A percentile compares a stretch with the other conserved stretches of the same genome.
These are phyloP conservation scores for Metridium senile DNA, from an alignment of 92 coral and sea anemone species.

Conservation along the genomic window DNA sequence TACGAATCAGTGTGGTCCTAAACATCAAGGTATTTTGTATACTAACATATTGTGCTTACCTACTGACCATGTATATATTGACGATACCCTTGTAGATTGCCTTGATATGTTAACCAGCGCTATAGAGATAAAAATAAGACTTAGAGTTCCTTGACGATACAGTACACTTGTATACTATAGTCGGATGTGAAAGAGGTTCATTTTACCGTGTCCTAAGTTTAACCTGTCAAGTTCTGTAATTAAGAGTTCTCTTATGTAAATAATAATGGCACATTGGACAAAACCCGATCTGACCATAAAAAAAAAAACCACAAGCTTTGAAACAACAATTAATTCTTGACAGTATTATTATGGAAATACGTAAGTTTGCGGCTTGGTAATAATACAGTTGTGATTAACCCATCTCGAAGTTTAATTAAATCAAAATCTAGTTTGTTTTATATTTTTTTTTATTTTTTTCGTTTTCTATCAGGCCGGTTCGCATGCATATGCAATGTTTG, in stretches of 20 bases:
- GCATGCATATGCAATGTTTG: neutral
- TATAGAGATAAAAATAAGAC: neutral
- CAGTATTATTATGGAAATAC: neutral
- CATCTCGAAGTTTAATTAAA: neutral
- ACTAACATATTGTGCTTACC: neutral
- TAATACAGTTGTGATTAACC: neutral
- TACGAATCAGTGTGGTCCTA: too few relatives aligned
- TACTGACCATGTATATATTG: too few relatives aligned
- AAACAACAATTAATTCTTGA: neutral
- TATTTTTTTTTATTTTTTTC: too few relatives aligned
- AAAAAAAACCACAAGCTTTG: conserved; percentile 7
- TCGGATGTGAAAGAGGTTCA: conserved; percentile 1
- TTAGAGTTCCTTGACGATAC: neutral
- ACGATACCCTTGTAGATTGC: neutral
- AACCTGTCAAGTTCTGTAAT: conserved; percentile 9
- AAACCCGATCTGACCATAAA: neutral
- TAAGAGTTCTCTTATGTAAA: conserved; percentile 11
- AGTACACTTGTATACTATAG: neutral
- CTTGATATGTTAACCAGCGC: neutral
- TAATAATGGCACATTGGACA: neutral
- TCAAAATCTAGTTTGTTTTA: neutral
- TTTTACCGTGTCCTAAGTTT: neutral
- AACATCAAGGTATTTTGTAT: too few relatives aligned
- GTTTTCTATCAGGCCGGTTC: neutral
- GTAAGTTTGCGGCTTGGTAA: neutral